phyloP scores from a whole-genome alignment of 35 echinoderm and acorn worm genomes.

The Ophiothrix spiculata region DNA sequence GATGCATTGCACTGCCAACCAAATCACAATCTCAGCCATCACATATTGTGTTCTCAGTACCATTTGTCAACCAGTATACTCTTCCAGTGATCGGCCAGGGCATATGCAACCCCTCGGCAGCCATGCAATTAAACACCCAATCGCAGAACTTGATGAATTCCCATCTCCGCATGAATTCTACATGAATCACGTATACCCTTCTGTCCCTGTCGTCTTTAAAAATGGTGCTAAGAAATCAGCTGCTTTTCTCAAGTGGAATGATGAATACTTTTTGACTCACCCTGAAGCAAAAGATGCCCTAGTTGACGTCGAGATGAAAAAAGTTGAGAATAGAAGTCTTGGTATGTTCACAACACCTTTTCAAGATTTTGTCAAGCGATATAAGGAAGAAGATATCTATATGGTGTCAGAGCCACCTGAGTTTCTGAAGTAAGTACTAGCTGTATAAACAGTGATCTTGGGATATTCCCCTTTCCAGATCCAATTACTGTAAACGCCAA shows the following conservation, averaged over 20 bases:
- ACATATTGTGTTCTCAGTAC: no score
- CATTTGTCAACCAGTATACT: no score
- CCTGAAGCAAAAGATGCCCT: slow-evolving; percentile 45
- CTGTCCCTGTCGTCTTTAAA: slow-evolving; percentile 76
- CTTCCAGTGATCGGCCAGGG: no score
- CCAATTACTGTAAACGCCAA: no score
- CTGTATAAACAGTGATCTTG: no score
- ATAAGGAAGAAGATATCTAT: slow-evolving; percentile 62
- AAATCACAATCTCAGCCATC: no score
- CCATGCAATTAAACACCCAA: slow-evolving; percentile 16
- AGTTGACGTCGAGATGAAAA: slow-evolving; percentile 62
- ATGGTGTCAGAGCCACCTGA: slow-evolving; percentile 60
- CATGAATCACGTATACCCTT: slow-evolving; percentile 54
- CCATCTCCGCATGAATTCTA: slow-evolving; percentile 75
- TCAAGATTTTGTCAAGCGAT: slow-evolving; percentile 69
- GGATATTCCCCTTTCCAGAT: no score
- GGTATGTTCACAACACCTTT: slow-evolving; percentile 43
- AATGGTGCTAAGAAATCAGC: slow-evolving; percentile 53
- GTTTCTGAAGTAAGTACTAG: slow-evolving; percentile 64
- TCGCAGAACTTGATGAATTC: slow-evolving; percentile 50
- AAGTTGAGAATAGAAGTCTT: slow-evolving; percentile 65
- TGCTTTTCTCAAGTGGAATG: slow-evolving; percentile 70
- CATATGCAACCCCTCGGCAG: slow-evolving; percentile 70
- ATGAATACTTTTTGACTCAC: slow-evolving; percentile 50
- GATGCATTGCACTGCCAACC: no score